phyloP scores from a whole-genome alignment of 1,140 invertebrate species.

The Ips typographus region DNA sequence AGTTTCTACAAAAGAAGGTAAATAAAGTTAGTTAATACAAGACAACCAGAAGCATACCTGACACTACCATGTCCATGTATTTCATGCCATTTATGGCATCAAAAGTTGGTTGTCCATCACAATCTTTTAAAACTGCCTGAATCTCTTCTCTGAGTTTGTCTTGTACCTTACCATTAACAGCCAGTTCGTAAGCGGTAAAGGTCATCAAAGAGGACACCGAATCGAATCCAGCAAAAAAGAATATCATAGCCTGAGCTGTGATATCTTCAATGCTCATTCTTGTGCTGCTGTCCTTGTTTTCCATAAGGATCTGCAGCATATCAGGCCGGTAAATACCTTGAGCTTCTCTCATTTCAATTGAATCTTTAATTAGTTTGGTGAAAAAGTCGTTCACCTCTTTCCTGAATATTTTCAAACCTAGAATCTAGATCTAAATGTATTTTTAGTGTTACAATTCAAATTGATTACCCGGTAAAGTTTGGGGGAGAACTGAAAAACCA shows the following conservation, averaged over 20 bases:
- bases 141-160: slow-evolving; percentile 53
- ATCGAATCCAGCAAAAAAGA: slow-evolving; percentile 54
- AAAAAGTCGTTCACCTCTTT: slow-evolving; percentile 39
- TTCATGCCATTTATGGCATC: slow-evolving; percentile 54
- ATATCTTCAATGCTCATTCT: slow-evolving; percentile 43
- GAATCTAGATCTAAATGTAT: slow-evolving; percentile 24
- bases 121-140: slow-evolving; percentile 33
- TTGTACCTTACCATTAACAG: slow-evolving; percentile 58
- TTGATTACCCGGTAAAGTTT: slow-evolving; percentile 28
- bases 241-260: slow-evolving; percentile 51
- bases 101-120: slow-evolving; percentile 48
- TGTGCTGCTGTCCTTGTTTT: slow-evolving; percentile 20
- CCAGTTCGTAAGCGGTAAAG: slow-evolving; percentile 54
- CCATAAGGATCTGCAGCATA: slow-evolving; percentile 54
- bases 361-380: slow-evolving; percentile 36
- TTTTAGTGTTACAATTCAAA: neutral
- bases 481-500: slow-evolving; percentile 21
- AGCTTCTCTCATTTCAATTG: slow-evolving; percentile 50
- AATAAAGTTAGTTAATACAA: neutral
- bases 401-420: slow-evolving; percentile 27
- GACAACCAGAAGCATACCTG: slow-evolving; percentile 45
- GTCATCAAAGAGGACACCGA: slow-evolving; percentile 51
- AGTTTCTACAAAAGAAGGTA: slow-evolving; percentile 51
- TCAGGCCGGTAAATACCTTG: slow-evolving; percentile 51
- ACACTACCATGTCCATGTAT: slow-evolving; percentile 58